These are phyloP conservation scores for Temnothorax longispinosus DNA, from an alignment of 1,140 invertebrate genomes.

Conservation along the genomic window DNA sequence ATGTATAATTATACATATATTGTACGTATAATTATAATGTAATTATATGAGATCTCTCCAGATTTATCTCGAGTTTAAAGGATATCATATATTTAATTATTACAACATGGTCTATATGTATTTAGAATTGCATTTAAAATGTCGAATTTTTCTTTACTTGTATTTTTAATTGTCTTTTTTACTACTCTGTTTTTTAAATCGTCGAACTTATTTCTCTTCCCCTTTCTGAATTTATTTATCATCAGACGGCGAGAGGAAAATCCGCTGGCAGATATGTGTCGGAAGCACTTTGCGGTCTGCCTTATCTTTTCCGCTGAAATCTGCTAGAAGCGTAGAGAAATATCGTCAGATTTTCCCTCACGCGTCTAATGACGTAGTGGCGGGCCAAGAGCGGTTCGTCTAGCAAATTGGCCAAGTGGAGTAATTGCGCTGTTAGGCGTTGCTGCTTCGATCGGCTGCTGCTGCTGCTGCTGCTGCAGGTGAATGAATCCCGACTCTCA, in stretches of 20 bases:
- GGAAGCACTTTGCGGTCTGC: background rate
- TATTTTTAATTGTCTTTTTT: background rate
- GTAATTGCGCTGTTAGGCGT: background rate
- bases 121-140: background rate
- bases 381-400: background rate
- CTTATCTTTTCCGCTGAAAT: background rate
- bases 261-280: background rate
- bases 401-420: constrained; percentile 15
- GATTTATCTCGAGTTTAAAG: background rate
- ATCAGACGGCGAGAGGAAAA: background rate
- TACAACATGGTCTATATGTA: background rate
- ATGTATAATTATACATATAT: background rate
- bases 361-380: background rate
- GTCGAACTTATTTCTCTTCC: background rate
- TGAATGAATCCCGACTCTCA: constrained; percentile 75
- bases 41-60: background rate
- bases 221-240: background rate
- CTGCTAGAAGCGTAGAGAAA: background rate
- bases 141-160: background rate
- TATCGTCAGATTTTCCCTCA: background rate
- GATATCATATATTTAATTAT: background rate
- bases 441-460: constrained; percentile 32
- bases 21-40: background rate
- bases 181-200: background rate
- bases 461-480: constrained; percentile 54